These are phyloP conservation scores for cattle (Bos taurus) DNA, from an alignment of 2,113 vertebrate genomes.

Conservation along the genomic window DNA sequence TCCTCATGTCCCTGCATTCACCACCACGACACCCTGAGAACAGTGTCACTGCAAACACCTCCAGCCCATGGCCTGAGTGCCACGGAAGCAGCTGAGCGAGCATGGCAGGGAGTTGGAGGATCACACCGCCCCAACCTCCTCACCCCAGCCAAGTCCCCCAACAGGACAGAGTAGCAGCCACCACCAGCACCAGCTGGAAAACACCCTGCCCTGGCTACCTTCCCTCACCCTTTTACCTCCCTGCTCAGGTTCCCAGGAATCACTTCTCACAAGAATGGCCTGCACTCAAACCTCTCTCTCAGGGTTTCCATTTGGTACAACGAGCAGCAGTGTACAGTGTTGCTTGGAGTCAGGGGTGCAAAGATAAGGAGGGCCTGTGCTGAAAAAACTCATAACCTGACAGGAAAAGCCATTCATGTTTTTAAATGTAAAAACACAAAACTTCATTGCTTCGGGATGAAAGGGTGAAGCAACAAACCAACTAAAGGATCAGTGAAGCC, in stretches of 20 bases:
- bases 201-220: neutral
- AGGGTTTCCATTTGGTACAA: neutral
- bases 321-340: accelerated
- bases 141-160: accelerated
- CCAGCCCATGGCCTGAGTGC: neutral
- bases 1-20: neutral
- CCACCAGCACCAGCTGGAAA: neutral
- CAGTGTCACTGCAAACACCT: neutral
- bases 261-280: neutral
- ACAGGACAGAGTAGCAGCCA: neutral
- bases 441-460: neutral
- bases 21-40: accelerated
- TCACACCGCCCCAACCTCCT: neutral
- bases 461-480: neutral
- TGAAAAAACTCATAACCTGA: neutral
- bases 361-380: neutral
- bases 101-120: neutral
- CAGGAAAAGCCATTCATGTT: neutral
- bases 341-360: neutral
- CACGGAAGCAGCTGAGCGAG: neutral
- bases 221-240: neutral
- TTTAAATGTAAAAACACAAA: neutral
- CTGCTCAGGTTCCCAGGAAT: neutral
- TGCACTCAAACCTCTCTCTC: neutral
- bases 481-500: neutral